phyloP scores from a whole-genome alignment of 1,140 invertebrate species.

The Chrysomallon squamiferum region DNA sequence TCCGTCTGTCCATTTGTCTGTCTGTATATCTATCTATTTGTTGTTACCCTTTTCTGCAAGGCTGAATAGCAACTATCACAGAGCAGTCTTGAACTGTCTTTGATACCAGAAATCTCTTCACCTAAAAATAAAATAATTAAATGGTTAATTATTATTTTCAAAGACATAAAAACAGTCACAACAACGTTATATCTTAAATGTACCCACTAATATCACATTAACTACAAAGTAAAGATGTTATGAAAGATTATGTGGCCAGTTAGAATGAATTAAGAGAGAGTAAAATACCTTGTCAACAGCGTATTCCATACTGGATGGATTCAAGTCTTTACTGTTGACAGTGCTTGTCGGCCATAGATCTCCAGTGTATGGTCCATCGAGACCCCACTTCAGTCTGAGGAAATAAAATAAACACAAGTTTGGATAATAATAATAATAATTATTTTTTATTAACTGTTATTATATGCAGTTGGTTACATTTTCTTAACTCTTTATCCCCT shows the following conservation, averaged over 20 bases:
- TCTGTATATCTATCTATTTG: too few relatives aligned
- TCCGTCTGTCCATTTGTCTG: too few relatives aligned
- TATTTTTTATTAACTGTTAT: too few relatives aligned
- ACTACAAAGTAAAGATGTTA: too few relatives aligned
- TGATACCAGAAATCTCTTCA: conserved; percentile 52
- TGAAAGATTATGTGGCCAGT: too few relatives aligned
- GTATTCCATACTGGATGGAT: conserved; percentile 18
- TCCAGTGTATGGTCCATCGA: conserved; percentile 43
- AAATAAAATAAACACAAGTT: background rate
- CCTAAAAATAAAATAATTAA: conserved; percentile 36
- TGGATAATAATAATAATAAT: background rate
- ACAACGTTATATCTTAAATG: too few relatives aligned
- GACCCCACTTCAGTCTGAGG: conserved; percentile 30
- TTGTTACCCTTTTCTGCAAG: conserved; percentile 18
- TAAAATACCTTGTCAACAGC: conserved; percentile 31
- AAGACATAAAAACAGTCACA: too few relatives aligned
- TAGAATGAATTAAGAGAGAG: too few relatives aligned
- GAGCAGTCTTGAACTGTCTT: conserved; percentile 59
- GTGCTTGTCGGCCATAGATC: conserved; percentile 29
- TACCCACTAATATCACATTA: too few relatives aligned
- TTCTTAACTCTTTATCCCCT: too few relatives aligned
- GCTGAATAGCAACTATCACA: conserved; percentile 54
- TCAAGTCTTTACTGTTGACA: background rate
- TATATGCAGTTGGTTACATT: too few relatives aligned
- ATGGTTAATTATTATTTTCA: too few relatives aligned